These are phyloP conservation scores for Holacanthella duospinosa DNA, from an alignment of 2,888 invertebrate species.

Conservation along the genomic window DNA sequence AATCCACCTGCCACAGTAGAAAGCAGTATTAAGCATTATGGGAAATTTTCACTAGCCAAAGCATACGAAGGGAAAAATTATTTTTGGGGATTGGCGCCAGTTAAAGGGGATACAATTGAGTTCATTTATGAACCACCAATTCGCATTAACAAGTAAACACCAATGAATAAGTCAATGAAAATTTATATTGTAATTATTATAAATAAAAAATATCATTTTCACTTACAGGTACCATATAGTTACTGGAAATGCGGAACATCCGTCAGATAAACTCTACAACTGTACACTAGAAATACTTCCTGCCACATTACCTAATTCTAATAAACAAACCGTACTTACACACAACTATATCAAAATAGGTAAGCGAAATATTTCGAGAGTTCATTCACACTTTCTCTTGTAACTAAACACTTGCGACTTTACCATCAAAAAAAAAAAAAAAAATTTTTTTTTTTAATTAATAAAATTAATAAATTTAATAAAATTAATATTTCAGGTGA, in stretches of 20 bases:
- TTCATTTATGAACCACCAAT: constrained; percentile 68
- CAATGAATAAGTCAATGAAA: neutral
- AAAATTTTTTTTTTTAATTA: too few species aligned
- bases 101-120: constrained; percentile 65
- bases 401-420: too few species aligned
- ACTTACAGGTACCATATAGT: constrained; percentile 61
- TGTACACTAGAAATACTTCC: constrained; percentile 73
- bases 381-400: too few species aligned
- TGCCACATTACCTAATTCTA: constrained; percentile 16
- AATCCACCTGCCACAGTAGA: constrained; percentile 62
- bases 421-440: too few species aligned
- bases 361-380: neutral
- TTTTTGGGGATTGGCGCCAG: constrained; percentile 84
- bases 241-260: constrained; percentile 82
- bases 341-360: neutral
- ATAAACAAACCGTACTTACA: neutral
- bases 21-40: constrained; percentile 66
- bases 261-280: constrained; percentile 74
- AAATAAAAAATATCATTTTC: neutral
- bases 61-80: constrained; percentile 79
- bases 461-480: too few species aligned
- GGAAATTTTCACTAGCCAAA: constrained; percentile 61
- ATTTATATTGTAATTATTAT: neutral
- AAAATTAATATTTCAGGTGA: too few species aligned
- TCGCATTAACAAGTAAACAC: neutral